These are phyloP conservation scores for Tipula helvola DNA, from an alignment of 2,888 invertebrate species.

Conservation along the genomic window DNA sequence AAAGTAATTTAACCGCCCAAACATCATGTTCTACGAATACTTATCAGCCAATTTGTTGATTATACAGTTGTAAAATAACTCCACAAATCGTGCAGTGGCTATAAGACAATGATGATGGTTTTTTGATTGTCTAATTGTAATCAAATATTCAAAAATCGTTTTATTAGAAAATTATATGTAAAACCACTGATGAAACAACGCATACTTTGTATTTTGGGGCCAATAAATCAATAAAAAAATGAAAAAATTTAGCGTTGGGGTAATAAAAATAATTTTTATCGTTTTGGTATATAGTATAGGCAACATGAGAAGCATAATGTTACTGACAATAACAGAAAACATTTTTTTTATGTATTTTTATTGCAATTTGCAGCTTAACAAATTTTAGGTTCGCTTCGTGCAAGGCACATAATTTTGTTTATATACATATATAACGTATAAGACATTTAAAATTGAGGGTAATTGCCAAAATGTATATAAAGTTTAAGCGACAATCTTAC, in stretches of 20 bases:
- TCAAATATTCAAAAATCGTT: neutral
- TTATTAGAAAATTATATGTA: neutral
- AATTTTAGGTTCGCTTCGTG: neutral
- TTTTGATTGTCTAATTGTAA: neutral
- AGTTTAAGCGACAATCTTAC: neutral
- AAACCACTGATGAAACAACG: neutral
- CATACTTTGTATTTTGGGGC: neutral
- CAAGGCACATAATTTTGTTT: neutral
- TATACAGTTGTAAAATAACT: neutral
- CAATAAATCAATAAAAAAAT: neutral
- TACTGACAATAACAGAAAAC: neutral
- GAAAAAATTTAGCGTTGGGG: neutral
- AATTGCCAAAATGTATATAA: neutral
- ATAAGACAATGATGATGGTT: neutral
- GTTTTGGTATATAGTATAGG: neutral
- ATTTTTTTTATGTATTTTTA: neutral
- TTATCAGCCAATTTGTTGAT: neutral
- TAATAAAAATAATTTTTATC: neutral
- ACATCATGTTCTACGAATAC: neutral
- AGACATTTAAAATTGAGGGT: neutral
- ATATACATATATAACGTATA: too few relatives aligned
- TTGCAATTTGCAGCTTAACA: neutral
- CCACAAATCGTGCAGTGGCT: neutral
- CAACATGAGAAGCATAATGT: neutral
- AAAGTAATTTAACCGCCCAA: neutral